Evolutionary conservation across 2,113 vertebrate genomes (phyloP).

Genomic region (Semicossyphus pulcher): DNA sequence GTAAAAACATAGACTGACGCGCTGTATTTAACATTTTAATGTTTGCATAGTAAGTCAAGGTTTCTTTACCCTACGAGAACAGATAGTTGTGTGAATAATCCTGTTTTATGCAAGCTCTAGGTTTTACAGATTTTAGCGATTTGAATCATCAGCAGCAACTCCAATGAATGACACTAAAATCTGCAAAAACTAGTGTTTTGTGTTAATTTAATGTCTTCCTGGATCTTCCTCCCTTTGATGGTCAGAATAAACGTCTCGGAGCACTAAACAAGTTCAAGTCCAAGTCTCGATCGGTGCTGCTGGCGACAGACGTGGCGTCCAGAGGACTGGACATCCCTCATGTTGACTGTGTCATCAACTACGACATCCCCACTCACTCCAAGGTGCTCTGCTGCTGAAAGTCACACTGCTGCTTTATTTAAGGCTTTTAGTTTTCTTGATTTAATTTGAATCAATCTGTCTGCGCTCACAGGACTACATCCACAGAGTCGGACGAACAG

Average conservation of each 20-base stretch:
- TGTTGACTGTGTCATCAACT: conserved; percentile 98
- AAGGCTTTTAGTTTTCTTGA: background rate
- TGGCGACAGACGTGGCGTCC: conserved; percentile 97
- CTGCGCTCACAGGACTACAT: conserved; percentile 91
- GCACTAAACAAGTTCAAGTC: conserved; percentile 98
- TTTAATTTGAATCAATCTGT: background rate
- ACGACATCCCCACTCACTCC: conserved; percentile 98
- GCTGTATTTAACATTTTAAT: too few species aligned
- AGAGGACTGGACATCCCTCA: conserved; percentile 97
- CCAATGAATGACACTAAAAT: too few species aligned
- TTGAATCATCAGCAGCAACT: too few species aligned
- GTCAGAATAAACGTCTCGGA: conserved; percentile 93
- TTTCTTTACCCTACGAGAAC: too few species aligned
- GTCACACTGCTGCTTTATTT: background rate
- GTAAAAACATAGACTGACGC: too few species aligned
- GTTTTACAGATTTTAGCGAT: too few species aligned
- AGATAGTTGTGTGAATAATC: too few species aligned
- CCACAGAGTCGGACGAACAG: conserved; percentile 95
- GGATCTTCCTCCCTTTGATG: background rate
- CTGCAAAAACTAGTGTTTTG: too few species aligned
- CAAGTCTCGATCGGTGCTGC: conserved; percentile 93
- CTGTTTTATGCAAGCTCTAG: too few species aligned
- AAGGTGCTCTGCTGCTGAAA: conserved; percentile 83
- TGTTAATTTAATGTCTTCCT: background rate
- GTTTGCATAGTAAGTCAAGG: too few species aligned